phyloP scores from a whole-genome alignment of 1,140 invertebrate genomes.

The Drosophila arizonae region DNA sequence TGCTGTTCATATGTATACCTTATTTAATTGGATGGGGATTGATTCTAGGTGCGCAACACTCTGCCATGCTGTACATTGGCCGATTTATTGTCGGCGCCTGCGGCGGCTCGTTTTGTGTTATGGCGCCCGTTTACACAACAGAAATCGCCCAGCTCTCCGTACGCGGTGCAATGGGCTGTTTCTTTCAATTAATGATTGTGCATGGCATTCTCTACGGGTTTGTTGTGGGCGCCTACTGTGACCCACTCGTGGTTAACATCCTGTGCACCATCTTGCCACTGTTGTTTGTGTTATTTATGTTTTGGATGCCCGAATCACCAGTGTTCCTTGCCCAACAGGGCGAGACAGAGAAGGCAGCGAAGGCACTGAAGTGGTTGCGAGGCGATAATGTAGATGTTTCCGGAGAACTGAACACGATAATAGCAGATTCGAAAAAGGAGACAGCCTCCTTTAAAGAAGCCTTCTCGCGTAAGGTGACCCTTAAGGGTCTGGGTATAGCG shows the following conservation, averaged over 20 bases:
- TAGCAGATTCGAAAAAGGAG: slow-evolving; percentile 2
- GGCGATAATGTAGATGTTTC: slow-evolving; percentile 85
- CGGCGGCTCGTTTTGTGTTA: slow-evolving; percentile 87
- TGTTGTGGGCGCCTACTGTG: slow-evolving; percentile 82
- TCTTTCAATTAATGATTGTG: slow-evolving; percentile 87
- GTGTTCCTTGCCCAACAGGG: slow-evolving; percentile 83
- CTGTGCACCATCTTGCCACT: slow-evolving; percentile 85
- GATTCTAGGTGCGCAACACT: slow-evolving; percentile 85
- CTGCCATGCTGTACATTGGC: slow-evolving; percentile 86
- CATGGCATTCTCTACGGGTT: slow-evolving; percentile 87
- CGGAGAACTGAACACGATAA: slow-evolving; percentile 36
- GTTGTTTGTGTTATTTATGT: slow-evolving; percentile 85
- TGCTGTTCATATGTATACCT: slow-evolving; percentile 86
- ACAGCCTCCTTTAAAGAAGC: background rate
- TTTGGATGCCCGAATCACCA: slow-evolving; percentile 89
- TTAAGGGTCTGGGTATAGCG: slow-evolving; percentile 43
- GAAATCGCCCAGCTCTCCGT: slow-evolving; percentile 88
- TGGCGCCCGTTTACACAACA: slow-evolving; percentile 88
- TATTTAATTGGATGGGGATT: slow-evolving; percentile 87
- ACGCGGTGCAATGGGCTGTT: slow-evolving; percentile 88
- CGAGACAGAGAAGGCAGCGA: slow-evolving; percentile 85
- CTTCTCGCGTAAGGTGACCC: slow-evolving; percentile 2
- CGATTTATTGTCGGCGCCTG: slow-evolving; percentile 87
- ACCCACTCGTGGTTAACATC: slow-evolving; percentile 83
- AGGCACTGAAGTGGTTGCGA: slow-evolving; percentile 87